Evolutionary conservation across 2,888 invertebrate genomes (phyloP).

Genomic region (Ferrisia virgata): DNA sequence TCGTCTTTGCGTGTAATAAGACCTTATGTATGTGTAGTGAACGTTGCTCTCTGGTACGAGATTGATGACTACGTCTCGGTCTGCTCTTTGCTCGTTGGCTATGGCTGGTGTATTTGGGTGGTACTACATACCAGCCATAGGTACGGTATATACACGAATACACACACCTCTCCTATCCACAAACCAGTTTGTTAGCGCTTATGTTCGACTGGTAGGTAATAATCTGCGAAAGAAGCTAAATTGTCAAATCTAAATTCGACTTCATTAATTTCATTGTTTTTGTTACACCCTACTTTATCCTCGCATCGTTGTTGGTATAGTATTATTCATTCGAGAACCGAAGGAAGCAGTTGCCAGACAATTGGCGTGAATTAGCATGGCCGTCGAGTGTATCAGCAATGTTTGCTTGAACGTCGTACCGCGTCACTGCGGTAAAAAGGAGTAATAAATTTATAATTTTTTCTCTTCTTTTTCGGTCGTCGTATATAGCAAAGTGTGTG

Average conservation of each 20-base stretch:
- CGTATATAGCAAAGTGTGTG: too few relatives aligned
- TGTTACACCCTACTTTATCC: neutral
- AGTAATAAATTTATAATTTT: conserved; percentile 27
- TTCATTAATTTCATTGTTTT: conserved; percentile 29
- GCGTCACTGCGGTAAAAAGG: neutral
- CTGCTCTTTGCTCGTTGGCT: neutral
- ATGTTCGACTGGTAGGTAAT: neutral
- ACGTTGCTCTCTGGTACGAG: neutral
- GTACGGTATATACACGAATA: too few relatives aligned
- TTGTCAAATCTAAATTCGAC: conserved; percentile 23
- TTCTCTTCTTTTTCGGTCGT: neutral
- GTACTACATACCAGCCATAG: too few relatives aligned
- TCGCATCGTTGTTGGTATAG: neutral
- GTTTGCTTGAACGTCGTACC: too few relatives aligned
- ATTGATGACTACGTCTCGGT: conserved; percentile 7
- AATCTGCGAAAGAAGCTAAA: conserved; percentile 18
- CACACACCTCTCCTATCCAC: neutral
- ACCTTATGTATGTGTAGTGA: neutral
- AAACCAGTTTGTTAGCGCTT: neutral
- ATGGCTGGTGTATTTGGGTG: neutral
- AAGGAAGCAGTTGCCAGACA: conserved; percentile 15
- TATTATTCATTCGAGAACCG: neutral
- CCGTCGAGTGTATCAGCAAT: neutral
- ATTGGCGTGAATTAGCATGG: conserved; percentile 31
- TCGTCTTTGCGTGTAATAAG: too few relatives aligned